These are phyloP conservation scores for Heliconius ismenius DNA, from an alignment of 2,888 invertebrate genomes.

Conservation along the genomic window DNA sequence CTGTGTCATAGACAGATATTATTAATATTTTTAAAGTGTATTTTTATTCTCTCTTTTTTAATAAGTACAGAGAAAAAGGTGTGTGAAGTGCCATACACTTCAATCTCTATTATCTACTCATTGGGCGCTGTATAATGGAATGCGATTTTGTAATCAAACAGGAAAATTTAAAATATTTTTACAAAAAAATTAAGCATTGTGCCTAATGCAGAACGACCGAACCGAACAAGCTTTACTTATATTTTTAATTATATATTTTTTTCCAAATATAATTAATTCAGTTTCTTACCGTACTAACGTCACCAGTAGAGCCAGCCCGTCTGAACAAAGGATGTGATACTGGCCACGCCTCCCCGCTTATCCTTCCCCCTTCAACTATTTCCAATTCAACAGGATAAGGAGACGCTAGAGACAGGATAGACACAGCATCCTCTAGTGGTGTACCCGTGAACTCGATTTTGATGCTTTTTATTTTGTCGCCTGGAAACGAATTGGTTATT, in stretches of 20 bases:
- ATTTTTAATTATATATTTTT: no score
- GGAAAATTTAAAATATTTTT: no score
- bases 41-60: no score
- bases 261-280: not conserved
- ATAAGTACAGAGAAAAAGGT: no score
- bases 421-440: slow-evolving; percentile 94
- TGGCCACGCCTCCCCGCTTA: slow-evolving; percentile 73
- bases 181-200: no score
- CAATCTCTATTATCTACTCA: no score
- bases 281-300: slow-evolving; percentile 84
- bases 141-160: no score
- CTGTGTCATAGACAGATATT: not conserved
- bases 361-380: slow-evolving; percentile 80
- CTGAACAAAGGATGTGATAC: slow-evolving; percentile 90
- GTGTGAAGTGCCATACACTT: no score
- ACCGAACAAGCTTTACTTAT: no score
- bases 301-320: slow-evolving; percentile 88
- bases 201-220: no score
- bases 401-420: slow-evolving; percentile 94
- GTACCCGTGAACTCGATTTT: slow-evolving; percentile 94
- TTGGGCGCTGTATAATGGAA: no score
- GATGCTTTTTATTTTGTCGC: slow-evolving; percentile 92
- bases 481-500: slow-evolving; percentile 74
- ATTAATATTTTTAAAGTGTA: no score
- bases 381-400: slow-evolving; percentile 93